Percentiles rank a stretch among this genome's conserved stretches.
Conservation (phyloP, 2,888 invertebrate species). For the Tetragnatha montana region DNA sequence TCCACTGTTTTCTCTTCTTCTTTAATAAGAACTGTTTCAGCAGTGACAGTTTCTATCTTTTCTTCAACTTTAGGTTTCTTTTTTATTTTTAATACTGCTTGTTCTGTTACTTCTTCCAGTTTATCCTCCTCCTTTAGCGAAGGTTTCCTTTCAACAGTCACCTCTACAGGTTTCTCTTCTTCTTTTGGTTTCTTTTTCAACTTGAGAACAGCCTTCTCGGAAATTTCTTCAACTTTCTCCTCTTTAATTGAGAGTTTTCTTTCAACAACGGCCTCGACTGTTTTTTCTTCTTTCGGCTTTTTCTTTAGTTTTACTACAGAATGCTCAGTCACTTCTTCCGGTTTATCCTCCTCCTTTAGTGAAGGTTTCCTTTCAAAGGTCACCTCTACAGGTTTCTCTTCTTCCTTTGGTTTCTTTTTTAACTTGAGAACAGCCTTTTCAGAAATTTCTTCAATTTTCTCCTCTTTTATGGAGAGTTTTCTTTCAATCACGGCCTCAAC, state of each 20-base stretch:
- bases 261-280: constrained; percentile 33
- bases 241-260: constrained; percentile 37
- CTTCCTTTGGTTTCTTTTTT: constrained; percentile 58
- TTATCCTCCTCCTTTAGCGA: constrained; percentile 26
- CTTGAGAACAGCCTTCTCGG: constrained; percentile 49
- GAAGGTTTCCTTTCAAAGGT: constrained; percentile 17
- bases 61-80: constrained; percentile 53
- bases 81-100: constrained; percentile 51
- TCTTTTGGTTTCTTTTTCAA: constrained; percentile 61
- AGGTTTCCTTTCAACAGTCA: constrained; percentile 11
- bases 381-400: constrained; percentile 9
- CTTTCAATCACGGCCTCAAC: not conserved
- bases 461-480: not conserved
- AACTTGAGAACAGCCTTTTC: constrained; percentile 29
- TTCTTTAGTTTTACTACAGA: constrained; percentile 57
- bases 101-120: constrained; percentile 31
- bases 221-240: constrained; percentile 42
- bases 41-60: constrained; percentile 17
- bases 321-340: constrained; percentile 46
- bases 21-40: constrained; percentile 15
- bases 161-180: constrained; percentile 40
- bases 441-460: not conserved
- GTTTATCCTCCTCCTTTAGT: constrained; percentile 26
- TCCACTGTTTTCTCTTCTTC: constrained; percentile 41
- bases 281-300: constrained; percentile 55